A percentile compares a stretch with the other conserved stretches of the same genome.
Evolutionary conservation across 2,113 vertebrate genomes (phyloP).

Genomic region (Hoplias malabaricus): DNA sequence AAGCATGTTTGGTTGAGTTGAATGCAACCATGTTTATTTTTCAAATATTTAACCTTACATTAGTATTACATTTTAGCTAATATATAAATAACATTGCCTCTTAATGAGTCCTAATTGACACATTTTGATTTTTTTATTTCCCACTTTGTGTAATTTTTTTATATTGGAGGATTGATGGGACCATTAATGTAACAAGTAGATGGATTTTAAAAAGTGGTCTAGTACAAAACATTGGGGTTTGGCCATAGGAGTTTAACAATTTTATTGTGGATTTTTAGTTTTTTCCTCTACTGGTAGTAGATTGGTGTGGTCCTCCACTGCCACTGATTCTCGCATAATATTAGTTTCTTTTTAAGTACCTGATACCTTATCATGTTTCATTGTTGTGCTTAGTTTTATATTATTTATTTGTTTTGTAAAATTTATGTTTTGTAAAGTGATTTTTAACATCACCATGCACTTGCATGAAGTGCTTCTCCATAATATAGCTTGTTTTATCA

Average conservation of each 20-base stretch:
- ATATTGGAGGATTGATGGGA: neutral
- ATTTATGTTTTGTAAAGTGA: slow-evolving; percentile 71
- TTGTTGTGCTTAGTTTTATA: slow-evolving; percentile 53
- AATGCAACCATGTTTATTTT: neutral
- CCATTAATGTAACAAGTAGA: neutral
- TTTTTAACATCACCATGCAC: slow-evolving; percentile 58
- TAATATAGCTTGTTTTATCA: slow-evolving; percentile 33
- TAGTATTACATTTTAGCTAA: neutral
- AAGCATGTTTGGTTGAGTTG: neutral
- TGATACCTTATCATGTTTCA: slow-evolving; percentile 24
- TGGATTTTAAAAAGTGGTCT: slow-evolving; percentile 26
- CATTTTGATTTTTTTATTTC: neutral
- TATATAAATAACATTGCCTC: slow-evolving; percentile 5
- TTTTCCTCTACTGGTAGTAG: neutral
- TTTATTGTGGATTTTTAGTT: neutral
- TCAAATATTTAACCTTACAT: neutral
- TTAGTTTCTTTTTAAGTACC: neutral
- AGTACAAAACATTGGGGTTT: slow-evolving; percentile 7
- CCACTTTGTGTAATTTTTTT: neutral
- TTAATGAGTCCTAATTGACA: neutral
- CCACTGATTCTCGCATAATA: neutral
- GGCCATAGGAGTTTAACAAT: neutral
- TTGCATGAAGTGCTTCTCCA: slow-evolving; percentile 24
- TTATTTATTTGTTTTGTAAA: slow-evolving; percentile 66
- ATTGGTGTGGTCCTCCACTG: neutral